A percentile compares a stretch with the other conserved stretches of the same genome.
These are phyloP conservation scores for Hydraecia micacea DNA, from an alignment of 2,888 invertebrate genomes.

Conservation along the genomic window DNA sequence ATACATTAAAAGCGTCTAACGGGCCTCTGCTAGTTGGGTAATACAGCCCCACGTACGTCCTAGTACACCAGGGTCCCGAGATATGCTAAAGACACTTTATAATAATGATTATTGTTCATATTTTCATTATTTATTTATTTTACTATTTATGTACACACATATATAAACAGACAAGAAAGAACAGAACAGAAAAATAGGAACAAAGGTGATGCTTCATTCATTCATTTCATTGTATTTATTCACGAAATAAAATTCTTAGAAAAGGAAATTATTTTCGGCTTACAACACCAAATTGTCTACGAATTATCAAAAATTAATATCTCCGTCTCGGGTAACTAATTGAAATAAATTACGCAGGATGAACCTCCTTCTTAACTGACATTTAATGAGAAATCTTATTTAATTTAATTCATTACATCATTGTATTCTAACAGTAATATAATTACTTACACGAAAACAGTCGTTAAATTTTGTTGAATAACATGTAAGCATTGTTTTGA, in stretches of 20 bases:
- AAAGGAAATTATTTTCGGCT: neutral
- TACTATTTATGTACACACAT: too few relatives aligned
- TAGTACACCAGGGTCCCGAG: too few relatives aligned
- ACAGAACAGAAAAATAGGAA: too few relatives aligned
- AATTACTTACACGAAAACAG: slow-evolving; percentile 43
- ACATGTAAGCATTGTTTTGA: slow-evolving; percentile 12
- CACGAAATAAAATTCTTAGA: neutral
- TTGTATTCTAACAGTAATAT: slow-evolving; percentile 24
- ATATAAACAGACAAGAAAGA: too few relatives aligned
- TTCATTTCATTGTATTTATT: neutral
- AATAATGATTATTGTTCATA: neutral
- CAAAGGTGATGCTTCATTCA: too few relatives aligned
- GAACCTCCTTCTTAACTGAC: neutral
- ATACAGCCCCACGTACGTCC: neutral
- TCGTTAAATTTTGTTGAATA: slow-evolving; percentile 34
- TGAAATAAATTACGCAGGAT: slow-evolving; percentile 6
- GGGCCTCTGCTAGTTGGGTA: neutral
- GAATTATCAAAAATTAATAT: neutral
- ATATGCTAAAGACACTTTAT: neutral
- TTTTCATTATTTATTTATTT: too few relatives aligned
- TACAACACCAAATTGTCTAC: too few relatives aligned
- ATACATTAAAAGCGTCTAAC: neutral
- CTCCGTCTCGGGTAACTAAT: neutral
- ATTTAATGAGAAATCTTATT: slow-evolving; percentile 26
- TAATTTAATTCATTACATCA: slow-evolving; percentile 18